phyloP scores from a whole-genome alignment of 2,888 invertebrate species.

The Hermodice carunculata region DNA sequence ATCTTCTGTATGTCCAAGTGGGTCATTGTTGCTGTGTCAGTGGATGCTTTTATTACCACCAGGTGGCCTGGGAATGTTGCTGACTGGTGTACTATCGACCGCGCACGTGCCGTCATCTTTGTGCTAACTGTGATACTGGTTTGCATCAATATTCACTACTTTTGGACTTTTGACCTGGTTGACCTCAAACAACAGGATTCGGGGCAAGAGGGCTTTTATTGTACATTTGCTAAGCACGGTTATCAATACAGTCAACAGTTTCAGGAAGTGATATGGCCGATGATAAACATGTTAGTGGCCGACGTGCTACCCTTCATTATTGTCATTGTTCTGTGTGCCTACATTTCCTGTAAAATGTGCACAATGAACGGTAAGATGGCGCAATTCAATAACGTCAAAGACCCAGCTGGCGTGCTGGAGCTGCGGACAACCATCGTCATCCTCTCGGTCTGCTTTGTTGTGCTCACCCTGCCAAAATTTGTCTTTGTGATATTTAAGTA shows the following conservation, averaged over 20 bases:
- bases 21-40: slow-evolving; percentile 58
- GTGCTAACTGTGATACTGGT: slow-evolving; percentile 62
- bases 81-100: slow-evolving; percentile 55
- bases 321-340: no score
- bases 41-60: slow-evolving; percentile 57
- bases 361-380: no score
- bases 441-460: slow-evolving; percentile 21
- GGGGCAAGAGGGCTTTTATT: slow-evolving; percentile 14
- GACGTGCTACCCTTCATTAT: slow-evolving; percentile 50
- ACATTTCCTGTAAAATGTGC: no score
- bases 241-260: slow-evolving; percentile 42
- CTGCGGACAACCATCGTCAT: slow-evolving; percentile 33
- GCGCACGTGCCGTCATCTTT: slow-evolving; percentile 57
- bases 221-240: slow-evolving; percentile 34
- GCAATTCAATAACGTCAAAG: no score
- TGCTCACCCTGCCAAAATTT: slow-evolving; percentile 29
- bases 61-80: slow-evolving; percentile 41
- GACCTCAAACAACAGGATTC: slow-evolving; percentile 26
- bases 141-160: slow-evolving; percentile 64
- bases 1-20: slow-evolving; percentile 57
- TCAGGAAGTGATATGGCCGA: slow-evolving; percentile 56
- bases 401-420: slow-evolving; percentile 24
- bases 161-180: slow-evolving; percentile 64
- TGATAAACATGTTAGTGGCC: slow-evolving; percentile 50
- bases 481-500: slow-evolving; percentile 8